A percentile compares a stretch with the other conserved stretches of the same genome.
phyloP scores from a whole-genome alignment of 2,113 vertebrate species.

The Ceyx melanurus region DNA sequence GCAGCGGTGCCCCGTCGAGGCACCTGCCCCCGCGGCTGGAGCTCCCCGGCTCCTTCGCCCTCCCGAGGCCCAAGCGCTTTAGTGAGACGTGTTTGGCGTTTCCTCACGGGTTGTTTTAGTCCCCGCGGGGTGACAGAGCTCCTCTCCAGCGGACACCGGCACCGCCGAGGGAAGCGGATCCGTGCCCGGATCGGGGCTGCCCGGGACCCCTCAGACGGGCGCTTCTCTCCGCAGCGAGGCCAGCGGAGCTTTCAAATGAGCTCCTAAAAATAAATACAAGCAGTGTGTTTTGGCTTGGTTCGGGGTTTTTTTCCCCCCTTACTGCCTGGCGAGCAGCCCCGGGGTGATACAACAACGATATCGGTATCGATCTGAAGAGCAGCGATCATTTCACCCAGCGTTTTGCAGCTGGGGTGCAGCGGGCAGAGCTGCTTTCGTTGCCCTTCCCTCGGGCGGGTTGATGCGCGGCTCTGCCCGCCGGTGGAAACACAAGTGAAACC shows the following conservation, averaged over 20 bases:
- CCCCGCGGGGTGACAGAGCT: not conserved
- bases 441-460: not conserved
- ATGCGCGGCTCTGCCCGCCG: not conserved
- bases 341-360: too few relatives aligned
- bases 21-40: not conserved
- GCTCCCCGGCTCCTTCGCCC: not conserved
- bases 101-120: not conserved
- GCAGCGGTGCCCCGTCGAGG: not conserved
- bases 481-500: not conserved
- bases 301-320: not conserved
- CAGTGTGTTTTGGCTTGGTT: not conserved
- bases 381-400: not conserved
- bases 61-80: not conserved
- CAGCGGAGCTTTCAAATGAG: not conserved
- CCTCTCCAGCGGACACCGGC: not conserved
- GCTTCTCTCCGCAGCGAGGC: too few relatives aligned
- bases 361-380: not conserved
- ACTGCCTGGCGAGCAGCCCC: not conserved
- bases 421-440: not conserved
- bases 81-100: not conserved
- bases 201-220: not conserved
- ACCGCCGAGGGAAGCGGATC: not conserved
- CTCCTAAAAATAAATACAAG: not conserved
- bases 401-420: not conserved
- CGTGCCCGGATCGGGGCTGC: not conserved